Evolutionary conservation across 2,113 vertebrate genomes (phyloP), one percentile per base, ranked within the genome.

Genomic region (Carollia perspicillata): DNA sequence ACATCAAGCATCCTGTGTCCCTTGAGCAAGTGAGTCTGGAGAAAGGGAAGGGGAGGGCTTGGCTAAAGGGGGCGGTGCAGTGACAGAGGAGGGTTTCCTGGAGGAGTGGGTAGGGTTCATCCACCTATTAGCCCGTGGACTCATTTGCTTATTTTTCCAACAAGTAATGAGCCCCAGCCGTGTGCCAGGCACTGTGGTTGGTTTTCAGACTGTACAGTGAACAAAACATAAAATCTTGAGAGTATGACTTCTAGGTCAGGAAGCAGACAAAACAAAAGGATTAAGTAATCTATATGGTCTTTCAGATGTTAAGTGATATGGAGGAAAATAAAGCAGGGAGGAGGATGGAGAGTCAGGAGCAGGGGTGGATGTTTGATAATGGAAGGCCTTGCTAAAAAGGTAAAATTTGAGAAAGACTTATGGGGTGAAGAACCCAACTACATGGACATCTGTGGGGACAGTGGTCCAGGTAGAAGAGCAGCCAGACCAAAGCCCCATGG

Each of bases 1-100:
- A 99, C 99, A 99, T 99, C 98, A 98, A 98, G n/a, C 99, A 99
- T 97, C 99, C 99, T 0, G 99, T 99, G 49, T 99, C 99, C 28
- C 98, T 99, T 13, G 99, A 98, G 88, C 98, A 98, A 95, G 98
- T 98, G 89, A 97, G 96, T n/a, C 78, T 92, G 72, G 22, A 81
- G 55, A 77, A 44, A 18, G 23, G 65, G 35, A 28, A 0, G 14
- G 49, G 72, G 22, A 44, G 63, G 60, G 6, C 35, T 55, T 89
- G 77, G 75, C 88, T 74, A 23, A 28, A 23, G 65, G 33, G 23
- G 33, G 35, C 7, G 3, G 33, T 5, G 0, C 33, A 13, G 33
- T 68, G 35, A 22, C 10, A 88, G 35, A 35, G 35, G 47, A n/a
- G 22, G 16, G 40, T 23, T 84, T 95, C 60, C 42, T 71, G 44